Base-by-base conservation (phyloP, 2,888 invertebrate species). In the Acleris literana region DNA sequence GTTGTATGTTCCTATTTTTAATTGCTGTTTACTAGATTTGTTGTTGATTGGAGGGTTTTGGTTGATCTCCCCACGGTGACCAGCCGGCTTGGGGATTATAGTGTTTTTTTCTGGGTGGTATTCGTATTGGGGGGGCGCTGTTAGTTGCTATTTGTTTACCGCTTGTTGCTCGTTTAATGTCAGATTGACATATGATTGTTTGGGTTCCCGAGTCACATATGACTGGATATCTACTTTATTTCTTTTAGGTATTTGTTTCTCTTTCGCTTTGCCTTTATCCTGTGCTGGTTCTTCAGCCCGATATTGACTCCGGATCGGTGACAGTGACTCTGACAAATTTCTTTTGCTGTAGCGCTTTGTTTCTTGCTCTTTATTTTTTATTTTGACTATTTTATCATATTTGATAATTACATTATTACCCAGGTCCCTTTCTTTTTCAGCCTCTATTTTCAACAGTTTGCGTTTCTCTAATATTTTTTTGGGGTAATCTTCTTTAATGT, bases 201-300 rank as follows among this genome's bases (percentile, higher is more conserved):
- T 49, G 18, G 17, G 49, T 11, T 49, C 17, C 18, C 20, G 20
- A 7, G 7, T 49, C 7, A 20, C 6, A 18, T 20, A 49, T 7
- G 49, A 49, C 18, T 17, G 16, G 51, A 22, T 51, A 51, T 51
- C 51, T 16, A 22, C 7, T 51, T 51, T 51, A 22, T 51, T 51
- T 22, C 18, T 51, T 22, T 51, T 51, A 5, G 51, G 13, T 9
- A 13, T 3, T 16, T 51, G 22, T 5, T 51, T 51, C 13, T 22
- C 11, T 6, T 20, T 49, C 9, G n/a, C 7, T 7, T 4, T 18
- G 5, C 18, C 2, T 18, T 11, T 49, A 1, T 5, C 11, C 18
- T 49, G 49, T 18, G 6, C 18, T 2, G 20, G 49, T 18, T 18
- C 18, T 49, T 6, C 49, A 4, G 43, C 13, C 43, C 16, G 11